phyloP scores from a whole-genome alignment of 23 tunicate genomes.

The Ciona savignyi region DNA sequence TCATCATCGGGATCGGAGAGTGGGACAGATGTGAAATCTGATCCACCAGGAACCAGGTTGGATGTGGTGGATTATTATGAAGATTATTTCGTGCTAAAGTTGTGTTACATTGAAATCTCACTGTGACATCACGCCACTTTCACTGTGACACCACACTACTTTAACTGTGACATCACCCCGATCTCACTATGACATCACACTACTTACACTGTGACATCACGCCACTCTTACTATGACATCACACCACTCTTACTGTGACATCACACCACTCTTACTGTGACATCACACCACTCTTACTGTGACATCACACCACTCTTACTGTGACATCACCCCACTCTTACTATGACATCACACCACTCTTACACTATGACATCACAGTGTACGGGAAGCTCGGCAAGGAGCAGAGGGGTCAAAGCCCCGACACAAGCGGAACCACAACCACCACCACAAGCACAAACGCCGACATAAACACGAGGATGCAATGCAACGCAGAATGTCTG shows the following conservation, averaged over 20 bases:
- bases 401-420: neutral
- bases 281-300: no score
- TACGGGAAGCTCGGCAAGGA: neutral
- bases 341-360: no score
- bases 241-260: no score
- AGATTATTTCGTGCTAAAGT: no score
- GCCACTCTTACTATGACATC: no score
- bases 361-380: neutral
- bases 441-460: slow-evolving; percentile 40
- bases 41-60: neutral
- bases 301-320: neutral
- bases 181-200: no score
- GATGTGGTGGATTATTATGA: neutral
- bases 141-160: no score
- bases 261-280: no score
- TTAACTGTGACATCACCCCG: no score
- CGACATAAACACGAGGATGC: slow-evolving; percentile 24
- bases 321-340: neutral
- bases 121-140: neutral
- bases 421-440: slow-evolving; percentile 14
- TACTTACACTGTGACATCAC: no score
- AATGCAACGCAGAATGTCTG: slow-evolving; percentile 57
- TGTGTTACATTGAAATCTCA: neutral
- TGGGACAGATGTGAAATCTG: neutral
- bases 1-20: neutral